Base-by-base conservation (phyloP, 2,797 vertebrate species). In the Furcifer pardalis region DNA sequence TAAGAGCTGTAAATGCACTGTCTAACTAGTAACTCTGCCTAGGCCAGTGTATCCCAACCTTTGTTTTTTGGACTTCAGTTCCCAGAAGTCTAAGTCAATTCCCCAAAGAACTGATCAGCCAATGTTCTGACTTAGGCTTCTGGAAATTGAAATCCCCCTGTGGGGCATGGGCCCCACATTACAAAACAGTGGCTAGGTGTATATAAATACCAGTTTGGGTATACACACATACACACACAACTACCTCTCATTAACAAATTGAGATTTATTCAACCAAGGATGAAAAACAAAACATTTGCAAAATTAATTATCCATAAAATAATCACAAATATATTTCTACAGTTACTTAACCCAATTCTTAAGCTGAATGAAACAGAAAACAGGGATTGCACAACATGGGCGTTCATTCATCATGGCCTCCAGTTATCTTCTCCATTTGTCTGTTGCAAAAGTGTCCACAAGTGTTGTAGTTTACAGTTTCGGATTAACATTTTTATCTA, bases 401-500 rank as follows among this genome's bases (percentile, higher is more conserved):
- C 83, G 76, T 84, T 3, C 35, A 17, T 42, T 83, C 49, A 62
- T 46, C 30, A 25, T 23, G 25, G 7, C 27, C 17, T 63, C 42
- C 5, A 5, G n/a, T 92, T 84, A 82, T 74, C 6, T 32, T 2
- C 1, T 83, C 86, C 74, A 86, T 66, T 49, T 73, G 76, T 23
- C 49, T 92, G 44, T n/a, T 42, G 13, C 69, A 79, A 89, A 25
- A 69, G 2, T 62, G 27, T 42, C 25, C 27, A n/a, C 52, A 71
- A 72, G 62, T 56, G 30, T 9, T 44, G n/a, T 30, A 62, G 37
- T 21, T 12, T 66, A 56, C 3, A 79, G 21, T 35, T 68, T 19
- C 65, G 5, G 17, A 85, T 42, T 17, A 82, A 86, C 30, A 79
- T 49, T 80, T 87, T 19, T 2, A 88, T 82, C 96, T 96, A 99